Base-by-base conservation (phyloP, 2,888 invertebrate genomes). In the Nomada goodeniana region DNA sequence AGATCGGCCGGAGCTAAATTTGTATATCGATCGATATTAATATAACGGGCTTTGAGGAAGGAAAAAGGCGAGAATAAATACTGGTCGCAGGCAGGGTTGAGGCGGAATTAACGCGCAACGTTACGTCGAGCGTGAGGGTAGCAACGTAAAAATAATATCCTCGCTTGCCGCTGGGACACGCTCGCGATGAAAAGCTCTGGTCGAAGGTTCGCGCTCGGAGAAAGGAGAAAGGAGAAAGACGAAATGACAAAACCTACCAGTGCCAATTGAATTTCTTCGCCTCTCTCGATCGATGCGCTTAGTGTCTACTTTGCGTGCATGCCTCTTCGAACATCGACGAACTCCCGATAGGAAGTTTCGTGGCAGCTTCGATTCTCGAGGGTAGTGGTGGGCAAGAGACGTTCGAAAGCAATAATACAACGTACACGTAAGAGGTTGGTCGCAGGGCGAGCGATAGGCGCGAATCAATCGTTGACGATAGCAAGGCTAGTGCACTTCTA, bases 101-200 rank as follows among this genome's bases (percentile, higher is more conserved):
- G 50, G 60, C 80, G 65, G 65, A 20, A 23, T 75, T 70, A 63
- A 82, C 75, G 80, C 71, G 80, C 44, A 26, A 55, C 50, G 55
- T 75, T 57, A 52, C 44, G 61, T 52, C 53, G 26, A 71, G 70
- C 82, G 82, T 80, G 47, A 80, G 20, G 65, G 67, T 67, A 26
- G 15, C 23, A 57, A 53, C 57, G 52, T 82, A 82, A 82, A 82
- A 81, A 82, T 80, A 80, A 72, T 71, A 57, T 52, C 76, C 36
- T 18, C 10, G 59, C 13, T 59, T 23, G 3, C n/a, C 76, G 57
- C 10, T 9, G 13, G 7, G 23, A 5, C 26, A 59, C 50, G 47
- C 44, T 36, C 20, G 52, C 63, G 55, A 13, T 29, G 9, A 18
- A 23, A 23, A 11, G n/a, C 29, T 23, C 29, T 7, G 29, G 10